Evolutionary conservation across 1,140 invertebrate species (phyloP).

Genomic region (Eulimnadia texana): DNA sequence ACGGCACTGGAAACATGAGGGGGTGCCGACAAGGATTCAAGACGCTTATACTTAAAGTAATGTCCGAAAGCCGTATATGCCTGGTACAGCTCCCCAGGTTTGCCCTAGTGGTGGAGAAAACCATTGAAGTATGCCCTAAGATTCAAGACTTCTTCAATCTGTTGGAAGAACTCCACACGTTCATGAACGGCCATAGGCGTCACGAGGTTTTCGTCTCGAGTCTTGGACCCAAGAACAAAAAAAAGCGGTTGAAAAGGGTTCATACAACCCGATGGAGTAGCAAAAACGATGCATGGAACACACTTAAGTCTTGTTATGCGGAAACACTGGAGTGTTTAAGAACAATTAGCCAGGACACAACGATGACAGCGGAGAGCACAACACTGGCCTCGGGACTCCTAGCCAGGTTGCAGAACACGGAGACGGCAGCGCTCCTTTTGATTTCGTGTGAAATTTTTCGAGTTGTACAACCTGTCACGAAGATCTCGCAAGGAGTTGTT

Average conservation of each 20-base stretch:
- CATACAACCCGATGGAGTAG: constrained; percentile 7
- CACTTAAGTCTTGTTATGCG: neutral
- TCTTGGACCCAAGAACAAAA: constrained; percentile 1
- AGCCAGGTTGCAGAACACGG: neutral
- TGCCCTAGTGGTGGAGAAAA: constrained; percentile 5
- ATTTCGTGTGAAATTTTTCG: neutral
- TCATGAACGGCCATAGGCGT: constrained; percentile 8
- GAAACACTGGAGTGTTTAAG: constrained; percentile 7
- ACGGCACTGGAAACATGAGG: constrained; percentile 2
- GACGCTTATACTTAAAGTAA: neutral
- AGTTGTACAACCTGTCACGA: constrained; percentile 1
- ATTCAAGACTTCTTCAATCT: neutral
- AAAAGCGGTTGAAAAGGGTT: neutral
- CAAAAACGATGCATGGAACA: constrained; percentile 4
- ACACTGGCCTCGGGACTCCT: neutral
- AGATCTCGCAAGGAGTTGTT: constrained; percentile 5
- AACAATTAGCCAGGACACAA: neutral
- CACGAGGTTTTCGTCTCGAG: constrained; percentile 3
- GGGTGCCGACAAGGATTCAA: neutral
- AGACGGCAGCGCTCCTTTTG: neutral
- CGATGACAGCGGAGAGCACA: neutral
- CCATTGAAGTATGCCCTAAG: constrained; percentile 1
- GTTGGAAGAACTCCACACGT: constrained; percentile 4
- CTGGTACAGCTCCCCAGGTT: neutral
- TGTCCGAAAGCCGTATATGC: constrained; percentile 1